A percentile compares a stretch with the other conserved stretches of the same genome.
phyloP scores from a whole-genome alignment of 2,888 invertebrate genomes.

The Parnassius mnemosyne region DNA sequence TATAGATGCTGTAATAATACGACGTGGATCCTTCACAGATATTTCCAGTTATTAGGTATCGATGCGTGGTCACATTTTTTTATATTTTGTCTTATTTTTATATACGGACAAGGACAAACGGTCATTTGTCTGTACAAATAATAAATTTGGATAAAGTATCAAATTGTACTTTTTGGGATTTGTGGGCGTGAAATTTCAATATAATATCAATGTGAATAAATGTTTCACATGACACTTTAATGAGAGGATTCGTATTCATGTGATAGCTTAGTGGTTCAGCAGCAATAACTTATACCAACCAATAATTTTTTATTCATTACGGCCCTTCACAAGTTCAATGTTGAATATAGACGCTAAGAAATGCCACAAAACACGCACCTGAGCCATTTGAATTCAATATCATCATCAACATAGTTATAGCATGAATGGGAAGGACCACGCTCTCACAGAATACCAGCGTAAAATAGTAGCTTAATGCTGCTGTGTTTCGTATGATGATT shows the following conservation, averaged over 20 bases:
- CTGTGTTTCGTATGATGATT: too few species aligned
- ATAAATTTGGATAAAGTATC: conserved; percentile 17
- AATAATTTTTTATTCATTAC: too few species aligned
- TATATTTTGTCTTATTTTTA: conserved; percentile 10
- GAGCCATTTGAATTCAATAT: too few species aligned
- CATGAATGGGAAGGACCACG: too few species aligned
- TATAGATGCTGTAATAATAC: conserved; percentile 3
- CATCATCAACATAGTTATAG: too few species aligned
- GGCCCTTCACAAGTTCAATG: too few species aligned
- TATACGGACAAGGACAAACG: conserved; percentile 22
- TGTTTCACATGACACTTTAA: conserved; percentile 7
- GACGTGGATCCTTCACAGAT: background rate
- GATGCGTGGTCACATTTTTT: conserved; percentile 11
- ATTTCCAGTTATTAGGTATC: conserved; percentile 13
- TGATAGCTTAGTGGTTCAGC: too few species aligned
- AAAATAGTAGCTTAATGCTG: too few species aligned
- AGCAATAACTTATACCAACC: too few species aligned
- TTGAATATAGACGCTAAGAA: too few species aligned
- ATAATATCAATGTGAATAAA: conserved; percentile 5
- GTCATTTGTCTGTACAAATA: conserved; percentile 13
- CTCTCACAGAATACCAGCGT: too few species aligned
- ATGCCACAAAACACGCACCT: too few species aligned
- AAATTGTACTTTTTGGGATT: conserved; percentile 5
- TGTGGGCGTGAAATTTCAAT: conserved; percentile 10
- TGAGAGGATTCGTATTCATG: background rate